These are phyloP conservation scores for Sinohyriopsis cumingii DNA, from an alignment of 2,888 invertebrate genomes.

Conservation along the genomic window DNA sequence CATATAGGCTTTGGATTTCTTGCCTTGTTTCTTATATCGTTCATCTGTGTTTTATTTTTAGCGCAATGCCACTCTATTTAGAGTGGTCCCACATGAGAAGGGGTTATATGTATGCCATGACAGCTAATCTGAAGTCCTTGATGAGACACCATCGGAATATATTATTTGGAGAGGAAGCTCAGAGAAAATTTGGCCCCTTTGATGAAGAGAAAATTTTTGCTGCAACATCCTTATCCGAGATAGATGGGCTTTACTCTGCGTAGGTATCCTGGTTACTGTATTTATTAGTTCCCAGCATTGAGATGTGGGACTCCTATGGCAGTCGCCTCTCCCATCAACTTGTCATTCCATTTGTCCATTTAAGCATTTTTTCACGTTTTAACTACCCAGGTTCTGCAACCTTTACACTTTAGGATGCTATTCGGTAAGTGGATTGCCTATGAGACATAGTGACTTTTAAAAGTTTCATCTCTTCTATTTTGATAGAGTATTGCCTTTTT, in stretches of 20 bases:
- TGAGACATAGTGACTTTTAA: no score
- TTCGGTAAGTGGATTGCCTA: no score
- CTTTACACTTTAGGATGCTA: no score
- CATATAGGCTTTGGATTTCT: neutral
- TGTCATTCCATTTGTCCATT: no score
- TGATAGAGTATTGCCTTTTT: no score
- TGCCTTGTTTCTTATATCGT: neutral
- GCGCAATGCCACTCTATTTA: slow-evolving; percentile 83
- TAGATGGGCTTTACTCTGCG: slow-evolving; percentile 92
- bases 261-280: slow-evolving; percentile 30
- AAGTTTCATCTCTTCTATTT: no score
- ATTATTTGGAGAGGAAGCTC: slow-evolving; percentile 83
- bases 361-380: no score
- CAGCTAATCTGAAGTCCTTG: slow-evolving; percentile 90
- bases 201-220: slow-evolving; percentile 88
- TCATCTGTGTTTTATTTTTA: slow-evolving; percentile 71
- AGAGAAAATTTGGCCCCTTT: slow-evolving; percentile 76
- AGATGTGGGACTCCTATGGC: no score
- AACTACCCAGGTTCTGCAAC: no score
- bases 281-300: neutral
- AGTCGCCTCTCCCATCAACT: no score
- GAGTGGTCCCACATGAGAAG: slow-evolving; percentile 93
- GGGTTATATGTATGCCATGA: slow-evolving; percentile 93
- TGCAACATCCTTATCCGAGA: slow-evolving; percentile 88
- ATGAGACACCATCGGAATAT: slow-evolving; percentile 87